Conservation (phyloP, 2,113 vertebrate genomes). For the Apteryx mantelli region DNA sequence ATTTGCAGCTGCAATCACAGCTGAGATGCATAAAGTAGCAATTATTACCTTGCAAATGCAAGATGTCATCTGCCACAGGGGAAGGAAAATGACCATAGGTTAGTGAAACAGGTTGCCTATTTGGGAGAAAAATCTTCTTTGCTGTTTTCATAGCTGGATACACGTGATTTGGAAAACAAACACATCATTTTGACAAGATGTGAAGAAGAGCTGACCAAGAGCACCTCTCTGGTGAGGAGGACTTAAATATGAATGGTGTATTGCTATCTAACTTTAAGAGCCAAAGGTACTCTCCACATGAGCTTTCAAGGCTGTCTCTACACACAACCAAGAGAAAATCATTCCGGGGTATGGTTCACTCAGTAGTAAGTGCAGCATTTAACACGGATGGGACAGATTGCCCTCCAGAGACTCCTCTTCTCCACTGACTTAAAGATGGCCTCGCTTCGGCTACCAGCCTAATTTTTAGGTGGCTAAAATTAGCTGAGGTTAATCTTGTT, state of each 20-base stretch:
- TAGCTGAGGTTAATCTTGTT: background rate
- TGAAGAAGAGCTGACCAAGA: background rate
- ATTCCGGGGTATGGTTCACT: background rate
- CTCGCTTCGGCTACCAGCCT: background rate
- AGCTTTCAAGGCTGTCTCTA: background rate
- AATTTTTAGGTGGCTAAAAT: slow-evolving; percentile 32
- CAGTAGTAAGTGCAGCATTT: background rate
- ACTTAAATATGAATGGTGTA: background rate
- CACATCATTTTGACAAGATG: background rate
- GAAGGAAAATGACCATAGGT: background rate
- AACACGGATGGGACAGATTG: background rate
- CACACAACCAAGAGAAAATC: background rate
- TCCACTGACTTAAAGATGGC: background rate
- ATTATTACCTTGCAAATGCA: background rate
- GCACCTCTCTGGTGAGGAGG: background rate
- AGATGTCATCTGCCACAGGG: background rate
- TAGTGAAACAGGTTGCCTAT: background rate
- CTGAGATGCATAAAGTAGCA: background rate
- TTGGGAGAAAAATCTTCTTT: background rate
- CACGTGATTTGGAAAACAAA: background rate
- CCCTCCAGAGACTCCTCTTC: background rate
- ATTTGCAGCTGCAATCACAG: background rate
- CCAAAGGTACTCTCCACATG: background rate
- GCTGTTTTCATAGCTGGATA: background rate
- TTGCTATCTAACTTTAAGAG: background rate